Evolutionary conservation across 2,797 vertebrate species (phyloP).

Genomic region (Artibeus lituratus): DNA sequence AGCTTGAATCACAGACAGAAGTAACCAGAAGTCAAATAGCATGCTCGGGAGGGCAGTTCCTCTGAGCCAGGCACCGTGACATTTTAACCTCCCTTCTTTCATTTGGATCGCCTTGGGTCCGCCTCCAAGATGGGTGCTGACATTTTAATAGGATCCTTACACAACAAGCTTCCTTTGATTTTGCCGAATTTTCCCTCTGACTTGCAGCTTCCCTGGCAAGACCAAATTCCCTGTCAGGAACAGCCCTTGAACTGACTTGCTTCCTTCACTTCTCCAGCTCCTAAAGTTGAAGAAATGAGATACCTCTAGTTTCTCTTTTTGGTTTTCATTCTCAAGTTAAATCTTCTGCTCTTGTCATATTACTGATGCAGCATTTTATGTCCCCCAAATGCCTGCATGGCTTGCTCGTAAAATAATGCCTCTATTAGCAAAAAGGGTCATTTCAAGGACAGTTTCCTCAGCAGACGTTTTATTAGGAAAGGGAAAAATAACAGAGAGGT

Average conservation of each 20-base stretch:
- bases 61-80: not conserved
- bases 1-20: conserved; percentile 14
- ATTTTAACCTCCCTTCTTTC: conserved; percentile 29
- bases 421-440: not conserved
- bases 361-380: not conserved
- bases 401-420: not conserved
- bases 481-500: not conserved
- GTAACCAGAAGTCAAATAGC: conserved; percentile 35
- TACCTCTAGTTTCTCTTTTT: conserved; percentile 22
- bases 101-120: not conserved
- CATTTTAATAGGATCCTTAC: conserved; percentile 18
- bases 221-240: not conserved
- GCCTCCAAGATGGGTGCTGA: conserved; percentile 20
- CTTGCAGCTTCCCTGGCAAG: not conserved
- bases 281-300: not conserved
- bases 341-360: not conserved
- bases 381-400: not conserved
- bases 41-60: not conserved
- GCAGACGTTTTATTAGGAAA: not conserved
- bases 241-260: not conserved
- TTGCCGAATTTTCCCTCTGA: not conserved
- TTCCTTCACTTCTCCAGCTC: not conserved
- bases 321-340: not conserved
- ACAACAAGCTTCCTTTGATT: conserved; percentile 34
- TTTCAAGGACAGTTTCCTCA: not conserved